Conservation (phyloP, 2,113 vertebrate genomes). For the Cnemophilus loriae region DNA sequence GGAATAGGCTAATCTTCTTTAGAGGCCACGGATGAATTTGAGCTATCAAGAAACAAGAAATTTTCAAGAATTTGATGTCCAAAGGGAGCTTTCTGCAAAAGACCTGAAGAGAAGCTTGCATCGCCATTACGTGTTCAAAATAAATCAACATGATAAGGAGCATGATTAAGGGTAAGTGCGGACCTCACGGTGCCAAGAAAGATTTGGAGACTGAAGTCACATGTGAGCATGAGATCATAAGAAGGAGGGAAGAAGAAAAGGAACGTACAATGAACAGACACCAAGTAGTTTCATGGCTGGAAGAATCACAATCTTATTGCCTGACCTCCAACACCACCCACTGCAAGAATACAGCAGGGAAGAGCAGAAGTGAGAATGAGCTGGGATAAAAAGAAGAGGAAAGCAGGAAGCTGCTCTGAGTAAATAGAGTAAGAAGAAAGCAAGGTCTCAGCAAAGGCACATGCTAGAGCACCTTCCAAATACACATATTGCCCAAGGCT, state of each 20-base stretch:
- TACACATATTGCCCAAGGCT: neutral
- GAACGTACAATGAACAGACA: neutral
- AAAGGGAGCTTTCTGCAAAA: neutral
- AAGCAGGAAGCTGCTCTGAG: neutral
- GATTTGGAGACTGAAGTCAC: neutral
- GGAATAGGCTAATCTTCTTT: neutral
- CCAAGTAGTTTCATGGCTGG: neutral
- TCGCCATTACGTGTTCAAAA: neutral
- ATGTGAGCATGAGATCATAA: neutral
- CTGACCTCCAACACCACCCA: neutral
- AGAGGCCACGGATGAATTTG: neutral
- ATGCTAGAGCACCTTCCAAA: neutral
- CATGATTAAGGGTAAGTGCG: neutral
- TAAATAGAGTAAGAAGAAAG: neutral
- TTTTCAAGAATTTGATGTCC: neutral
- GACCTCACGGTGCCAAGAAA: neutral
- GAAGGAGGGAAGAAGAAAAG: neutral
- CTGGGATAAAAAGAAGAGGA: neutral
- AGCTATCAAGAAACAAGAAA: neutral
- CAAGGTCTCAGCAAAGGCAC: neutral
- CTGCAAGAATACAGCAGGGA: neutral
- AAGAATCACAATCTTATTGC: neutral
- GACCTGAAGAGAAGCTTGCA: neutral
- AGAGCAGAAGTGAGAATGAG: neutral
- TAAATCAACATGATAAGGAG: neutral